Base-by-base conservation (phyloP, 1,140 invertebrate genomes). In the Pogonomyrmex californicus region DNA sequence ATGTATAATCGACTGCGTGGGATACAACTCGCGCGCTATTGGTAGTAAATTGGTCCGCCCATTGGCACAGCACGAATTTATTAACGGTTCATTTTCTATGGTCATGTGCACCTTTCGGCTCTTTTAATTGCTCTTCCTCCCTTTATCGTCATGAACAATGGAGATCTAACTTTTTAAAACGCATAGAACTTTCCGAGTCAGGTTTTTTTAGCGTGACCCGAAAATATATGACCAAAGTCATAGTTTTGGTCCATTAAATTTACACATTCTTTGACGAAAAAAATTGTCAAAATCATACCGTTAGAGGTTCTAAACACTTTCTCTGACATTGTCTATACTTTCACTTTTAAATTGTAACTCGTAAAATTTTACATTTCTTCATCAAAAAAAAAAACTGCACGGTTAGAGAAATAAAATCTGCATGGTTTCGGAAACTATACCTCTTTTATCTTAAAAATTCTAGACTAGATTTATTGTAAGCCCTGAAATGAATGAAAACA, bases 1-100 rank as follows among this genome's bases (percentile, higher is more conserved):
- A 94, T 93, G 92, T 94, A 91, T 92, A 92, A 94, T 92, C 88
- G 90, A 90, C 82, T 75, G 88, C 88, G 92, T 92, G 88, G 88
- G 91, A 88, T 56, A 89, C 62, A 10, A 23, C 47, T 9, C 68
- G 76, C 63, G 62, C 82, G 77, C 88, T 89, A 92, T 92, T 91
- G 90, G 86, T 85, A 89, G 87, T 86, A 88, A 87, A 91, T 93
- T 91, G 87, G 82, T 86, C 88, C 93, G 90, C 92, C 93, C 91
- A 94, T 91, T 58, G 63, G 60, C 36, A 1, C 54, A 47, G 10
- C 33, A 44, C 71, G 76, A 87, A 89, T 91, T 88, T 87, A 89
- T 91, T 89, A 87, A 85, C 77, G 58, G 41, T 14, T 23, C n/a
- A 70, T 87, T 75, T 66, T 82, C 76, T 49, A 5, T 30, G 23